phyloP scores from a whole-genome alignment of 2,113 vertebrate genomes.

The Pontoporia blainvillei region DNA sequence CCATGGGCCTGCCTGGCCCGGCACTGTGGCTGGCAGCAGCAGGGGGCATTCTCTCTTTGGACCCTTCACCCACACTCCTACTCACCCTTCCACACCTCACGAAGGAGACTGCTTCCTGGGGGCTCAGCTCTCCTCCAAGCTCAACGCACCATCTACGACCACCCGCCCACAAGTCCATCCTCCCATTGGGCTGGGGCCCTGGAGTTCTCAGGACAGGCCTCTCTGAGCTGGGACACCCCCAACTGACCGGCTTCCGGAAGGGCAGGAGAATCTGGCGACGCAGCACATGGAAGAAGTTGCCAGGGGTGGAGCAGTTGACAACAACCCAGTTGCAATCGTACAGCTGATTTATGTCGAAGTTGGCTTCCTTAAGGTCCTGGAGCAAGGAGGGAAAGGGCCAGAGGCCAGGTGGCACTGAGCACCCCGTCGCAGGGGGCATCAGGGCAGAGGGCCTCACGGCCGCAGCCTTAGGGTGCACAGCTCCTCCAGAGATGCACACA shows the following conservation, averaged over 20 bases:
- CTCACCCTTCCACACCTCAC: neutral
- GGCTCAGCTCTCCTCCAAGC: neutral
- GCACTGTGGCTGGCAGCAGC: accelerated
- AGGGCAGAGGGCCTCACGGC: neutral
- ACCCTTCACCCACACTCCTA: neutral
- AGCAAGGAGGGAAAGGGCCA: neutral
- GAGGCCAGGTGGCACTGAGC: neutral
- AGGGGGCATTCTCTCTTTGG: neutral
- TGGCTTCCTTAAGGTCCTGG: constrained; percentile 85
- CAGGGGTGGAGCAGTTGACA: constrained; percentile 93
- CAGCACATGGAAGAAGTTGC: constrained; percentile 94
- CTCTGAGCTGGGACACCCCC: accelerated
- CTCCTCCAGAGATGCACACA: too few species aligned
- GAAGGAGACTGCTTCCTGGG: neutral
- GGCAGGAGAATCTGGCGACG: constrained; percentile 93
- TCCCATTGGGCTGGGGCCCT: neutral
- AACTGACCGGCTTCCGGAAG: constrained; percentile 94
- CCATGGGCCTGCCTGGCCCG: neutral
- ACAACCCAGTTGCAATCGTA: constrained; percentile 97
- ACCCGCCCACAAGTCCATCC: too few species aligned
- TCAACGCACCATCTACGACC: accelerated
- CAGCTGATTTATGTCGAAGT: constrained; percentile 89
- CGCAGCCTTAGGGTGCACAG: neutral
- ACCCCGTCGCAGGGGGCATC: accelerated
- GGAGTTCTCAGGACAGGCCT: neutral